A percentile compares a stretch with the other conserved stretches of the same genome.
Evolutionary conservation across 2,888 invertebrate genomes (phyloP).

Genomic region (Oscheius sp.): DNA sequence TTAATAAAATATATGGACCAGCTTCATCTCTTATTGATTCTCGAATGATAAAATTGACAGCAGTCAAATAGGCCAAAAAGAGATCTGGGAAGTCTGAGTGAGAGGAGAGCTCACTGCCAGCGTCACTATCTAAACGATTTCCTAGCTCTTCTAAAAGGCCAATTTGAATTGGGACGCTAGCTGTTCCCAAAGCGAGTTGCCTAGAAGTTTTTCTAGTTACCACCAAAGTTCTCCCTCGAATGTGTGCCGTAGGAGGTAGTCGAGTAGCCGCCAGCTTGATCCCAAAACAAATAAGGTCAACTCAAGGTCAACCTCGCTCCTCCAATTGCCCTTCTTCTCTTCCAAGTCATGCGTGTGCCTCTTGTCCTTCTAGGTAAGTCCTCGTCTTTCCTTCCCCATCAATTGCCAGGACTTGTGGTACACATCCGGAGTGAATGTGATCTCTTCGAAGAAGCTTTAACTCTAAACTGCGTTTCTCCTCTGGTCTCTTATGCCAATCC

Average conservation of each 20-base stretch:
- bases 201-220: no score
- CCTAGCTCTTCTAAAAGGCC: no score
- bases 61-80: no score
- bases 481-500: slow-evolving; percentile 51
- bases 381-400: neutral
- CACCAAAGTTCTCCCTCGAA: no score
- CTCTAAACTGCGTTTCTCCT: slow-evolving; percentile 51
- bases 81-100: no score
- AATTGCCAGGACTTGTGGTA: neutral
- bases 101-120: no score
- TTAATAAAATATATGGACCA: no score
- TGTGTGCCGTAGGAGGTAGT: slow-evolving; percentile 21
- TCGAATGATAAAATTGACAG: no score
- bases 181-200: no score
- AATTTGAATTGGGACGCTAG: no score
- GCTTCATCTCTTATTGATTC: no score
- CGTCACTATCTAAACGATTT: no score
- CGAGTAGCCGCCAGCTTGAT: slow-evolving; percentile 29
- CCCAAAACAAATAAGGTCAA: slow-evolving; percentile 23
- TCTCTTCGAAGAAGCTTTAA: slow-evolving; percentile 50
- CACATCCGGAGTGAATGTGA: slow-evolving; percentile 38
- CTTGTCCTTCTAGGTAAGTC: slow-evolving; percentile 3
- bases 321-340: neutral
- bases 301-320: slow-evolving; percentile 7
- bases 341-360: slow-evolving; percentile 8